Percentiles rank a stretch among this genome's conserved stretches.
phyloP scores from a whole-genome alignment of 1,140 invertebrate species.

The Periplaneta americana region DNA sequence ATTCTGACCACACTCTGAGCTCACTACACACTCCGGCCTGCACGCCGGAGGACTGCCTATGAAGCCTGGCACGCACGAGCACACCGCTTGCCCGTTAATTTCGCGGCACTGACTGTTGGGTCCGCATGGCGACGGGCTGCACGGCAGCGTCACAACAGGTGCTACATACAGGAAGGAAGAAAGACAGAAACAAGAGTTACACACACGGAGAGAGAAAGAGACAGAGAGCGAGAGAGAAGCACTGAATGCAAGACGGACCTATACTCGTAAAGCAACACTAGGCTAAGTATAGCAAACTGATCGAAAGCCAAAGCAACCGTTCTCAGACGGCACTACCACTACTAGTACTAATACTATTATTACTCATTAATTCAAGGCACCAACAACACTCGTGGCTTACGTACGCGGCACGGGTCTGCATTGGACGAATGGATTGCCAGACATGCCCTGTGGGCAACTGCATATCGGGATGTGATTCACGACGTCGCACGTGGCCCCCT shows the following conservation, averaged over 20 bases:
- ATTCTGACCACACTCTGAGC: slow-evolving; percentile 41
- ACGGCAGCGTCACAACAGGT: slow-evolving; percentile 48
- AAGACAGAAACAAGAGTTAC: slow-evolving; percentile 43
- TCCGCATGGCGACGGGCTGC: slow-evolving; percentile 38
- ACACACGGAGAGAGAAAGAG: no score
- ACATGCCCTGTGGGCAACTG: slow-evolving; percentile 28
- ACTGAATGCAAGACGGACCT: no score
- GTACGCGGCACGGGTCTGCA: slow-evolving; percentile 24
- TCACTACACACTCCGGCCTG: slow-evolving; percentile 42
- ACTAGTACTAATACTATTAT: no score
- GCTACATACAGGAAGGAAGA: slow-evolving; percentile 51
- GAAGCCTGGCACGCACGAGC: slow-evolving; percentile 41
- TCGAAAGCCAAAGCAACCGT: no score
- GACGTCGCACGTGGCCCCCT: slow-evolving; percentile 32
- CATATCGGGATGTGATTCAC: slow-evolving; percentile 26
- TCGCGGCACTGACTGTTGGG: slow-evolving; percentile 39
- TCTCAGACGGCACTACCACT: no score
- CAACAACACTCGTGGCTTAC: slow-evolving; percentile 23
- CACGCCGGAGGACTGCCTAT: slow-evolving; percentile 42
- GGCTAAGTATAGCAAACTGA: no score
- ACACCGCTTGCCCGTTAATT: slow-evolving; percentile 40
- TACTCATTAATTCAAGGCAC: no score
- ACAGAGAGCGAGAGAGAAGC: no score
- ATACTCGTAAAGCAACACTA: no score
- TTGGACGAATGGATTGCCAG: slow-evolving; percentile 27